phyloP scores from a whole-genome alignment of 2,797 vertebrate species.

The Tokudaia tokunoshimensis region DNA sequence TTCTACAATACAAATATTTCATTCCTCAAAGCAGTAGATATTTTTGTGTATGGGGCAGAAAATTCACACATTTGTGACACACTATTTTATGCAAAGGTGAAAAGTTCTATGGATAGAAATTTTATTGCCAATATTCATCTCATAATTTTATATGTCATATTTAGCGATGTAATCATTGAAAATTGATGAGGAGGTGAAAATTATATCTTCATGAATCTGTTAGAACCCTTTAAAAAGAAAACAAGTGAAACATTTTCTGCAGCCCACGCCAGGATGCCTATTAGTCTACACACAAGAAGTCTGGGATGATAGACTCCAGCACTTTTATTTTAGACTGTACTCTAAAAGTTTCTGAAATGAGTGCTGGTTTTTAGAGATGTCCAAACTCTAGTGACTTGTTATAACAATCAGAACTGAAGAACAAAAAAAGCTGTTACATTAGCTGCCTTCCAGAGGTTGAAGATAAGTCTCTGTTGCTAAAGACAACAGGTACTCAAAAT shows the following conservation, averaged over 20 bases:
- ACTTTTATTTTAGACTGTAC: not conserved
- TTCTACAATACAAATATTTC: not conserved
- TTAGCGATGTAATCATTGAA: not conserved
- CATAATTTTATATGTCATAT: not conserved
- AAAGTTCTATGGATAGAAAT: not conserved
- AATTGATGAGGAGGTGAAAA: not conserved
- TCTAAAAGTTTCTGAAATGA: not conserved
- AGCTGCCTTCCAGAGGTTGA: not conserved
- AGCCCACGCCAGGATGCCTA: not conserved
- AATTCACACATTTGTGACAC: not conserved
- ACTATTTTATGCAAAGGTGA: not conserved
- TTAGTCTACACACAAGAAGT: not conserved
- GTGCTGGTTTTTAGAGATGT: not conserved
- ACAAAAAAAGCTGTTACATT: not conserved
- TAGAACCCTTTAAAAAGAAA: no score
- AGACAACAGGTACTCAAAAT: not conserved
- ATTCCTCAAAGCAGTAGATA: not conserved
- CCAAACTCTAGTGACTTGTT: not conserved
- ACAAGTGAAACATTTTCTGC: not conserved
- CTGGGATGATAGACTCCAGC: not conserved
- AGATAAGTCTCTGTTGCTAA: not conserved
- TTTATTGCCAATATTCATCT: not conserved
- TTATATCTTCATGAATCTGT: not conserved
- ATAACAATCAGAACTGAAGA: not conserved
- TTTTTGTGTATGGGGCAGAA: not conserved